These are phyloP conservation scores for Pollimyrus isidori DNA, from an alignment of 2,113 vertebrate genomes.

Conservation along the genomic window DNA sequence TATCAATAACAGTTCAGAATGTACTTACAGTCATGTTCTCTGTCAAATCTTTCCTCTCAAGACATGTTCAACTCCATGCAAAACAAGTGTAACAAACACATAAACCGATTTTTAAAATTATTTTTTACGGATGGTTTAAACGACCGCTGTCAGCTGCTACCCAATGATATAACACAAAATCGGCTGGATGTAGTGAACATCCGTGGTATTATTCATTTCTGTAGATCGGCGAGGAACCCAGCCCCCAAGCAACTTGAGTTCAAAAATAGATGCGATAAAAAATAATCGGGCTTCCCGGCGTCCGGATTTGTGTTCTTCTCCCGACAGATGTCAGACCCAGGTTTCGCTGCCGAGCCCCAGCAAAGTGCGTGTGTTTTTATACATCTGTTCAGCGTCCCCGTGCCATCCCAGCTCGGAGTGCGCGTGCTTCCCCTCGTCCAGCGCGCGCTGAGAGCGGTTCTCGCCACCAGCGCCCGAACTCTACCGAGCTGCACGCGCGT, in stretches of 20 bases:
- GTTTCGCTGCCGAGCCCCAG: conserved; percentile 26
- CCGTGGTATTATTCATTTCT: conserved; percentile 48
- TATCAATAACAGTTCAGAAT: background rate
- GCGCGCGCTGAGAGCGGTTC: conserved; percentile 7
- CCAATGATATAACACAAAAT: conserved; percentile 44
- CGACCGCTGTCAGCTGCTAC: conserved; percentile 28
- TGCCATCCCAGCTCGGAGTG: background rate
- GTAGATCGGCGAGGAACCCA: conserved; percentile 40
- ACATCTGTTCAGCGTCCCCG: conserved; percentile 21
- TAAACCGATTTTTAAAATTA: background rate
- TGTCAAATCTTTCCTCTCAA: conserved; percentile 51
- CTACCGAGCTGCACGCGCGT: conserved; percentile 33
- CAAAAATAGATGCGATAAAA: conserved; percentile 54
- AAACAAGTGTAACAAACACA: conserved; percentile 12
- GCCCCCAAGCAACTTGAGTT: conserved; percentile 47
- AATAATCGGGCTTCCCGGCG: conserved; percentile 42
- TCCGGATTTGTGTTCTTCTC: conserved; percentile 39
- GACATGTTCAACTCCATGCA: conserved; percentile 55
- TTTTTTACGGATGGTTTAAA: background rate
- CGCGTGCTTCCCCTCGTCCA: background rate
- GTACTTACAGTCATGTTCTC: conserved; percentile 68
- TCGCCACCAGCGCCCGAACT: conserved; percentile 39
- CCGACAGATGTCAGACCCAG: conserved; percentile 40
- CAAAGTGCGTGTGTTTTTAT: conserved; percentile 32
- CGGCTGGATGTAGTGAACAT: conserved; percentile 40